Evolutionary conservation across 2,888 invertebrate species (phyloP), one percentile per base, ranked within the genome.

Genomic region (Pollenia angustigena): DNA sequence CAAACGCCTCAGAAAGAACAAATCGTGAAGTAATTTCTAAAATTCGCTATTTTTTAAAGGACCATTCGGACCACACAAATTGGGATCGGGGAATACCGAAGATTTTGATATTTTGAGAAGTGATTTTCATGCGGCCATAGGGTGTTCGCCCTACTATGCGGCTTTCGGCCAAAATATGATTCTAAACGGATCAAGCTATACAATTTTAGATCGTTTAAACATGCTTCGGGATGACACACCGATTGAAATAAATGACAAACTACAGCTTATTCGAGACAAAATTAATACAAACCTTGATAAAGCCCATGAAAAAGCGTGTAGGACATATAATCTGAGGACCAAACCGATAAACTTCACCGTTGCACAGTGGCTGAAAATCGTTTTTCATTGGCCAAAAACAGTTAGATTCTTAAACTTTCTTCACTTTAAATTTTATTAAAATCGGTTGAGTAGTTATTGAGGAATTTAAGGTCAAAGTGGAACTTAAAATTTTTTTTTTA

Each of bases 1-100:
- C 84, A 0, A 85, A 88, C 14, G 75, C 84, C 14, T 74, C 81
- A 0, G 85, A 88, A 42, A 56, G 84, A 23, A 85, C 32, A 12
- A 58, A 58, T 12, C 23, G 23, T 7, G 56, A 58, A 12, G 18
- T 58, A 2, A 32, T 58, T 42, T 62, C 68, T 1, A 69, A 52
- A 40, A 69, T 69, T 7, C 32, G 68, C 11, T 52, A 40, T 50
- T 69, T 52, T 6, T 16, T 69, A 0, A 52, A 69, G 7, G 11
- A 69, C 14, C 18, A 48, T 6, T 7, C 18, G 11, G 46, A 66
- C 8, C 66, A 66, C 9, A 66, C 23, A 1, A 4, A 9, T 14
- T 50, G 48, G 48, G 48, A 68, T 10, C 10, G 32, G 32, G 11
- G 9, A 23, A 40, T 48, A 50, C 10, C 40, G 12, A 40, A 60